Conservation (phyloP, 2,888 invertebrate genomes). For the Drosophila mercatorum region DNA sequence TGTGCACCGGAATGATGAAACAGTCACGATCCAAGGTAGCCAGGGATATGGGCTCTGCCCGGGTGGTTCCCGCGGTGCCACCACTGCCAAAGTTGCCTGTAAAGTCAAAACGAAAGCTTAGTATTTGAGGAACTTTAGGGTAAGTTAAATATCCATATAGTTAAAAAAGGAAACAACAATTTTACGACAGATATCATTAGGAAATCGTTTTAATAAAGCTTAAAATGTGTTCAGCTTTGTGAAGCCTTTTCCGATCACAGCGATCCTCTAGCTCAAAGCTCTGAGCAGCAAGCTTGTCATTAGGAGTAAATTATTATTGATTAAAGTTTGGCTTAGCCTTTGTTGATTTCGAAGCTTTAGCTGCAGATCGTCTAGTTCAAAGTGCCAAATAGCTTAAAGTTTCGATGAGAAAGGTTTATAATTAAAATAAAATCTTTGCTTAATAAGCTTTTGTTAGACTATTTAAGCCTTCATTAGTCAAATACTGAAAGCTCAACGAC, state of each 20-base stretch:
- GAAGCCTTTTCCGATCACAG: conserved; percentile 17
- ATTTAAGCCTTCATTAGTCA: conserved; percentile 10
- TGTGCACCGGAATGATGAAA: conserved; percentile 96
- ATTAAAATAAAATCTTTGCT: neutral
- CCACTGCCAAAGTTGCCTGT: conserved; percentile 78
- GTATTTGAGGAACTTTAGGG: neutral
- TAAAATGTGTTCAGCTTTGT: conserved; percentile 21
- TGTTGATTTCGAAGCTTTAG: conserved; percentile 19
- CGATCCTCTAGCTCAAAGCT: neutral
- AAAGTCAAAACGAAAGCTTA: conserved; percentile 46
- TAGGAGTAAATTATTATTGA: neutral
- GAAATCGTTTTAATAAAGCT: conserved; percentile 9
- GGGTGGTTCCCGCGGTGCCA: conserved; percentile 72
- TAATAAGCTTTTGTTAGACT: conserved; percentile 9
- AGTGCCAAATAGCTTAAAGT: neutral
- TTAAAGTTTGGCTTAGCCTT: neutral
- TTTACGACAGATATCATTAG: conserved; percentile 7
- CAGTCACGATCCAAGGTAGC: conserved; percentile 94
- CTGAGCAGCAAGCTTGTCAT: neutral
- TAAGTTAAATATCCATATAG: neutral
- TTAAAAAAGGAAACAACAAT: conserved; percentile 9
- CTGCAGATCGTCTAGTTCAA: conserved; percentile 7
- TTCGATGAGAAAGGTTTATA: neutral
- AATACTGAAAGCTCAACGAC: conserved; percentile 46
- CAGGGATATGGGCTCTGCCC: conserved; percentile 90